Base-by-base conservation (phyloP, 2,113 vertebrate genomes). In the Puma concolor region DNA sequence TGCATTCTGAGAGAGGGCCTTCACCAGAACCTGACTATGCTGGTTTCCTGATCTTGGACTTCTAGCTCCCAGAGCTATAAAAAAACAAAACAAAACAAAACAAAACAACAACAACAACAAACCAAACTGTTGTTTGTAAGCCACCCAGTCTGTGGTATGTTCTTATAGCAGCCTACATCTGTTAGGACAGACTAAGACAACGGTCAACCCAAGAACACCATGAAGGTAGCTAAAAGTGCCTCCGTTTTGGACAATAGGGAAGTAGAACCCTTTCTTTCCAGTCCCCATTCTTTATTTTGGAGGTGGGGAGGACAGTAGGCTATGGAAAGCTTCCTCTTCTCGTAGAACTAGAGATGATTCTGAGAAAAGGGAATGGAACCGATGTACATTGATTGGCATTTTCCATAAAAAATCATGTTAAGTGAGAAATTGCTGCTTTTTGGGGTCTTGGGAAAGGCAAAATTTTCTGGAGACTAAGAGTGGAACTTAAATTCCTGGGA, bases 401-500 rank as follows among this genome's bases (percentile, higher is more conserved):
- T 79, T 89, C 48, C 29, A 10, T 44, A 41, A 64, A 17, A 84
- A 74, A 33, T 48, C 44, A 7, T 0, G 3, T 6, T 41, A 41
- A 52, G 29, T 48, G n/a, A 92, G 60, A 66, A 72, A 83, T 15
- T 10, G 8, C 63, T 63, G 44, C 52, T 88, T 88, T 88, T 86
- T 12, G 33, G 80, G 72, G 19, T 76, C 71, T 86, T 91, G 54
- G 81, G 44, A 94, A 93, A 89, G 19, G 38, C 13, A 85, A 31
- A n/a, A 23, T 57, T 95, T 97, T 94, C 94, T 88, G 50, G 76
- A 81, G 57, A 44, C 52, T 16, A 23, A 67, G 16, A 48, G 76
- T 57, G n/a, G 64, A 83, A 95, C 89, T 93, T 76, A 89, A 83
- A 97, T 97, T 96, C 72, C 86, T 90, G 69, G 74, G 23, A 54